A percentile compares a stretch with the other conserved stretches of the same genome.
phyloP scores from a whole-genome alignment of 2,888 invertebrate species.

The Calliopum simillimum region DNA sequence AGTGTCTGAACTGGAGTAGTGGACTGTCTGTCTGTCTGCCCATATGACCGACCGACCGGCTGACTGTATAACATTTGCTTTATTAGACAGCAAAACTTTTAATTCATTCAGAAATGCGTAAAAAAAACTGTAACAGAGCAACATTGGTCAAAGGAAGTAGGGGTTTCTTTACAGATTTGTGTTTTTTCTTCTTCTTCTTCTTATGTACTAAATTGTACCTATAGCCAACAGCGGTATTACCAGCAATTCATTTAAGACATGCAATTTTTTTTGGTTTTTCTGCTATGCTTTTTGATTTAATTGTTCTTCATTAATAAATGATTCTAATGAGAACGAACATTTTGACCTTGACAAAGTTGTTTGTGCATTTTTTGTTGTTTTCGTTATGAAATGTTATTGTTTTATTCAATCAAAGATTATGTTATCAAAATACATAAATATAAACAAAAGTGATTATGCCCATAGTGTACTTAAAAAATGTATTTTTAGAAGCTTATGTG shows the following conservation, averaged over 20 bases:
- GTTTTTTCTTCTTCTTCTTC: neutral
- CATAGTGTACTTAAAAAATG: no score
- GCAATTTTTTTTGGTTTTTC: no score
- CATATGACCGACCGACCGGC: neutral
- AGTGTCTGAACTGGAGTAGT: conserved; percentile 20
- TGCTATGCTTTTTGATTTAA: conserved; percentile 13
- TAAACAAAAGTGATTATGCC: no score
- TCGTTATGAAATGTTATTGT: no score
- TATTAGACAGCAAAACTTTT: neutral
- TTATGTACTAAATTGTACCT: neutral
- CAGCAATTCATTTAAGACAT: neutral
- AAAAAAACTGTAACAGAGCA: neutral
- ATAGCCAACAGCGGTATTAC: no score
- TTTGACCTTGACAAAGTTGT: conserved; percentile 10
- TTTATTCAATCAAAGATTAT: no score
- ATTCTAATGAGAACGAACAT: neutral
- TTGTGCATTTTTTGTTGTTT: no score
- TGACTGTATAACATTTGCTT: neutral
- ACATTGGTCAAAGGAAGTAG: neutral
- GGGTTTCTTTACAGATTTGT: neutral
- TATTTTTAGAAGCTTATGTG: no score
- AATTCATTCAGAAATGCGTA: conserved; percentile 15
- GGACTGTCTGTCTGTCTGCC: neutral
- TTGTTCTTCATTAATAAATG: conserved; percentile 7
- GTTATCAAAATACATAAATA: no score